phyloP scores from a whole-genome alignment of 2,888 invertebrate species.

The Cryptocephalus primarius region DNA sequence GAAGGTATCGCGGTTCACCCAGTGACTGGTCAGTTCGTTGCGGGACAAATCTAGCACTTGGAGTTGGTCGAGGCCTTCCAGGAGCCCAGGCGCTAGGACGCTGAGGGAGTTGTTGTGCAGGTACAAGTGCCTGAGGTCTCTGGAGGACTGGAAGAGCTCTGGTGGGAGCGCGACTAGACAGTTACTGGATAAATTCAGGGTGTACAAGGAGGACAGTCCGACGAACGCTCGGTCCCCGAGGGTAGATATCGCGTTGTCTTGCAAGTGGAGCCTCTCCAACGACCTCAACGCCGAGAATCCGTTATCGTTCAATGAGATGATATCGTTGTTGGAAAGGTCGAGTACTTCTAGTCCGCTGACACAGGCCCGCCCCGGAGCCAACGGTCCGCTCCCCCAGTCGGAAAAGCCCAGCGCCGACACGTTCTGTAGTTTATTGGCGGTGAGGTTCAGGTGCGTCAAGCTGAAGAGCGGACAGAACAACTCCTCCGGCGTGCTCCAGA shows the following conservation, averaged over 20 bases:
- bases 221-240: slow-evolving; percentile 65
- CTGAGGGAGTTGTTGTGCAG: slow-evolving; percentile 68
- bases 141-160: slow-evolving; percentile 64
- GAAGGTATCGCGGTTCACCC: slow-evolving; percentile 70
- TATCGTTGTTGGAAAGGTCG: slow-evolving; percentile 65
- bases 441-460: slow-evolving; percentile 59
- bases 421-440: slow-evolving; percentile 68
- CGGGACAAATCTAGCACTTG: slow-evolving; percentile 62
- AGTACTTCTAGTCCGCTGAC: slow-evolving; percentile 57
- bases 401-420: slow-evolving; percentile 64
- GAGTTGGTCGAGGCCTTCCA: slow-evolving; percentile 62
- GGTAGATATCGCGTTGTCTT: slow-evolving; percentile 65
- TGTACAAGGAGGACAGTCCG: slow-evolving; percentile 55
- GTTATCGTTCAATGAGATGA: slow-evolving; percentile 58
- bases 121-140: slow-evolving; percentile 59
- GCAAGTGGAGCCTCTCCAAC: slow-evolving; percentile 56
- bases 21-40: slow-evolving; percentile 66
- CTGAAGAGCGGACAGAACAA: slow-evolving; percentile 62
- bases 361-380: slow-evolving; percentile 49
- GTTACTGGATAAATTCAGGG: slow-evolving; percentile 71
- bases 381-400: slow-evolving; percentile 57
- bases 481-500: slow-evolving; percentile 63
- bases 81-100: slow-evolving; percentile 61
- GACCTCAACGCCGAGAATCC: slow-evolving; percentile 59
- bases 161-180: slow-evolving; percentile 65